These are phyloP conservation scores for Drosophila algonquin DNA, from an alignment of 2,888 invertebrate species.

Conservation along the genomic window DNA sequence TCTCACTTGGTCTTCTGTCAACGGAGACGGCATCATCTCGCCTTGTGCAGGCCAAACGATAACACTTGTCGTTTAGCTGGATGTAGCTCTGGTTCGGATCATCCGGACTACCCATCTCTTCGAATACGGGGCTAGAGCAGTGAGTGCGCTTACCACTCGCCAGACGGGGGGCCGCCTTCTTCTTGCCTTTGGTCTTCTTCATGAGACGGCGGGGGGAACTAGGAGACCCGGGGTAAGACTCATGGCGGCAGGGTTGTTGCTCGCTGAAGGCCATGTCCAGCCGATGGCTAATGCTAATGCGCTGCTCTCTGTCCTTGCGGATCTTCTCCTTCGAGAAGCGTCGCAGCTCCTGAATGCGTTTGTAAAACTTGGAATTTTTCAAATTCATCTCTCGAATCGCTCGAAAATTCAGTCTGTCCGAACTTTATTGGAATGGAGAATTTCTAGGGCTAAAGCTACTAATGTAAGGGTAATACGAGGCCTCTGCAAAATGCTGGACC, in stretches of 20 bases:
- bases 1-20: conserved; percentile 49
- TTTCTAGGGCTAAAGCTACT: conserved; percentile 25
- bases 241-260: conserved; percentile 23
- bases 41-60: conserved; percentile 68
- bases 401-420: too few species aligned
- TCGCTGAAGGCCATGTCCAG: conserved; percentile 59
- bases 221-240: conserved; percentile 49
- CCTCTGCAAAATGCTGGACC: conserved; percentile 6
- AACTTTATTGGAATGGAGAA: conserved; percentile 16
- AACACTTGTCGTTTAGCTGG: conserved; percentile 73
- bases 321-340: conserved; percentile 75
- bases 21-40: not conserved
- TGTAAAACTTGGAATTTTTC: conserved; percentile 81
- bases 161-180: conserved; percentile 14
- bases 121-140: not conserved
- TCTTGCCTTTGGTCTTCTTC: conserved; percentile 27
- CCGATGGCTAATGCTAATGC: conserved; percentile 21
- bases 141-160: not conserved
- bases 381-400: conserved; percentile 71
- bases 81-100: conserved; percentile 60
- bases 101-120: not conserved
- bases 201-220: not conserved
- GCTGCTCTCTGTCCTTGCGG: conserved; percentile 61
- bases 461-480: conserved; percentile 8
- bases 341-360: conserved; percentile 79